These are phyloP conservation scores for Paedocypris sp. DNA, from an alignment of 2,113 vertebrate genomes.

Conservation along the genomic window DNA sequence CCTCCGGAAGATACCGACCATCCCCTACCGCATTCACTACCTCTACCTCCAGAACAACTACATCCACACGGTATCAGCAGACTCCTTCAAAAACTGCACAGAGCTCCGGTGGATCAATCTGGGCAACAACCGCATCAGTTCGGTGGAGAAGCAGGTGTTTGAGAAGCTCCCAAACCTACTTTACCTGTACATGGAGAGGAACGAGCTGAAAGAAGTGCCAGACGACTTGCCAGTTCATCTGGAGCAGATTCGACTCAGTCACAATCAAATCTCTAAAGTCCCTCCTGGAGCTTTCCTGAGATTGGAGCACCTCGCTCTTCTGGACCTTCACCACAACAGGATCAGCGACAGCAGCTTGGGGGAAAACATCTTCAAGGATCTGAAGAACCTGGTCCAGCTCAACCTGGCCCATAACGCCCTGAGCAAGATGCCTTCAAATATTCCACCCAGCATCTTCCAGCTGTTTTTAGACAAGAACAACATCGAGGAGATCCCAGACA, in stretches of 20 bases:
- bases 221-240: slow-evolving; percentile 72
- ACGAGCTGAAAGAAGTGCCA: slow-evolving; percentile 84
- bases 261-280: slow-evolving; percentile 83
- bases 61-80: slow-evolving; percentile 77
- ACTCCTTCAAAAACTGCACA: slow-evolving; percentile 78
- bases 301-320: slow-evolving; percentile 76
- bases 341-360: slow-evolving; percentile 77
- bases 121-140: slow-evolving; percentile 86
- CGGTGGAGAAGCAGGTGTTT: slow-evolving; percentile 75
- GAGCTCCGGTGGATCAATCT: slow-evolving; percentile 85
- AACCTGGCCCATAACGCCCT: slow-evolving; percentile 86
- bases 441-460: slow-evolving; percentile 75
- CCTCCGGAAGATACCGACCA: slow-evolving; percentile 76
- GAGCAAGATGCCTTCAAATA: slow-evolving; percentile 78
- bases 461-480: slow-evolving; percentile 89
- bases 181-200: slow-evolving; percentile 83
- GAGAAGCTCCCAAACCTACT: slow-evolving; percentile 74
- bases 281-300: slow-evolving; percentile 75
- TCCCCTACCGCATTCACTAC: slow-evolving; percentile 80
- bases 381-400: slow-evolving; percentile 88
- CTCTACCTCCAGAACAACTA: slow-evolving; percentile 96
- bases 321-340: slow-evolving; percentile 88
- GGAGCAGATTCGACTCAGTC: slow-evolving; percentile 84
- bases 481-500: slow-evolving; percentile 79
- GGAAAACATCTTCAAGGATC: slow-evolving; percentile 80